Conservation (phyloP, 2,888 invertebrate species). For the Idaea aversata region DNA sequence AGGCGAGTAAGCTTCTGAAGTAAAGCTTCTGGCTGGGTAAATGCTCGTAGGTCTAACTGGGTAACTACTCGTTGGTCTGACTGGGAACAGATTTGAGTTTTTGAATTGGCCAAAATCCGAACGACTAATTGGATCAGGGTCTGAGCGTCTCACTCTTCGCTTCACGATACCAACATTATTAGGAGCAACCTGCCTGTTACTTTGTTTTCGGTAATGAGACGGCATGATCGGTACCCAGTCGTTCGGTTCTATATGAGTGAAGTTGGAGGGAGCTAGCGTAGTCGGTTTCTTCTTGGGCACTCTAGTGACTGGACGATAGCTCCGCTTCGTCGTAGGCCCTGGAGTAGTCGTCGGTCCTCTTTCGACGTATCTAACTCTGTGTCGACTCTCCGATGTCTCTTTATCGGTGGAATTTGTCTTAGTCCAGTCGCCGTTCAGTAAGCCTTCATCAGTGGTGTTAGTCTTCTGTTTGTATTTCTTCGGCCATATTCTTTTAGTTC, state of each 20-base stretch:
- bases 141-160: conserved; percentile 11
- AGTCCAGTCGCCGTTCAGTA: conserved; percentile 31
- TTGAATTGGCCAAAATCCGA: background rate
- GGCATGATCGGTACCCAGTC: conserved; percentile 75
- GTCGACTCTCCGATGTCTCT: conserved; percentile 45
- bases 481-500: conserved; percentile 76
- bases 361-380: conserved; percentile 44
- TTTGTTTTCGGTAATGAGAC: conserved; percentile 54
- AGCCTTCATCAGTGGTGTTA: conserved; percentile 4
- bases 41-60: background rate
- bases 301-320: conserved; percentile 63
- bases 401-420: conserved; percentile 42
- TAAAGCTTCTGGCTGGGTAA: conserved; percentile 11
- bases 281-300: conserved; percentile 54
- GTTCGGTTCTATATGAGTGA: conserved; percentile 48
- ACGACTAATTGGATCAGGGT: background rate
- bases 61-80: background rate
- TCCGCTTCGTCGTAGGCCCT: conserved; percentile 46
- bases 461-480: conserved; percentile 37
- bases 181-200: conserved; percentile 24
- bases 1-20: conserved; percentile 23
- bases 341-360: conserved; percentile 43
- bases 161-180: background rate
- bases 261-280: conserved; percentile 43
- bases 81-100: background rate